Base-by-base conservation (phyloP, 2,888 invertebrate species). In the Rhorus exstirpatorius region DNA sequence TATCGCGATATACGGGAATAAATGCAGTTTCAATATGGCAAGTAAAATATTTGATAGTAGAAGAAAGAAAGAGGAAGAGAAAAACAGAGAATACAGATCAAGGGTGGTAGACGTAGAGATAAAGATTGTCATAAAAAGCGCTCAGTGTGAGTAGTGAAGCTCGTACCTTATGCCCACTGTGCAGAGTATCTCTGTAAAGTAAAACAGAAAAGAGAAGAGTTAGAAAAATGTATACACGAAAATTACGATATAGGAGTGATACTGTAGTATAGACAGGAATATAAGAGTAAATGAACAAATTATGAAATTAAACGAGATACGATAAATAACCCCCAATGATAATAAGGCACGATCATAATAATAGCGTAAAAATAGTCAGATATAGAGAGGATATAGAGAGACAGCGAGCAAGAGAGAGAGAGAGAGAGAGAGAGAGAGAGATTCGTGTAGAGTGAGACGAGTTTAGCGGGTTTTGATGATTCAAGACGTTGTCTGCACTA, bases 151-250 rank as follows among this genome's bases (percentile, higher is more conserved):
- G 41, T 49, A 68, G 51, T 35, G 44, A 38, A 78, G 67, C 68
- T 89, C 91, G 87, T 92, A 92, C 92, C 92, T 92, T 92, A 88
- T 92, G 90, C 84, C 92, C 92, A 88, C 92, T 91, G 91, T 91
- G 91, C 87, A 92, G 92, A 89, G 91, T 89, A 86, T 90, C 92
- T 92, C 92, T 92, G 92, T 88, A 92, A 92, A 91, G 89, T 89
- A 90, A 92, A 88, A 90, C 89, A 92, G 91, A 92, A 89, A 91
- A 90, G 87, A 90, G 89, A 89, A 91, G 86, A 90, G 91, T 92
- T 92, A 92, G 90, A 92, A 88, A 89, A 87, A 89, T 84, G 86
- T 87, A 86, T 85, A 89, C 63, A 79, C 19, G 58, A 76, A 55
- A 75, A 75, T 53, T 63, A 49, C 31, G 63, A 82, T 38, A 63